Conservation (phyloP, 2,888 invertebrate species). For the Harpalus rufipes region DNA sequence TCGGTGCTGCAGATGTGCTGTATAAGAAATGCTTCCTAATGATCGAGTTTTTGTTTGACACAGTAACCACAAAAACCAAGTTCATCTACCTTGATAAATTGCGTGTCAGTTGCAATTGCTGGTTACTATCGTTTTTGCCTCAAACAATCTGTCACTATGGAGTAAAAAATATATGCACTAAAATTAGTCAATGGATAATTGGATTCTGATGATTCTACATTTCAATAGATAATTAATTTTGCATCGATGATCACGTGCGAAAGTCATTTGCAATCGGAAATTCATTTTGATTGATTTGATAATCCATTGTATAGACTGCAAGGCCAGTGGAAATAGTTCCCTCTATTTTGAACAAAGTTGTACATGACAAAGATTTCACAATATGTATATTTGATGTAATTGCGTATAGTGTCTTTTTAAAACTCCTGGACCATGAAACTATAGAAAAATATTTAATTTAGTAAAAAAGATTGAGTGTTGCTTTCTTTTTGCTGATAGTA, state of each 20-base stretch:
- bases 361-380: no score
- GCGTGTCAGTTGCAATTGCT: conserved; percentile 29
- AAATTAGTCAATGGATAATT: conserved; percentile 14
- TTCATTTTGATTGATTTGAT: conserved; percentile 33
- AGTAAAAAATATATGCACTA: background rate
- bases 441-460: no score
- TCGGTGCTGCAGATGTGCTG: background rate
- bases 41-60: conserved; percentile 14
- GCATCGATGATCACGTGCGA: conserved; percentile 25
- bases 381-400: no score
- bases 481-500: no score
- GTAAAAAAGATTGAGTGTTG: no score
- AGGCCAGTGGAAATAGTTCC: background rate
- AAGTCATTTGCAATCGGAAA: conserved; percentile 35
- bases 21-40: conserved; percentile 21
- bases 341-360: background rate
- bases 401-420: no score
- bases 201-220: conserved; percentile 29
- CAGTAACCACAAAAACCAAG: conserved; percentile 25
- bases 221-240: conserved; percentile 32
- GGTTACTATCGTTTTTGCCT: conserved; percentile 4
- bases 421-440: no score
- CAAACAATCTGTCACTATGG: background rate
- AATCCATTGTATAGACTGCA: background rate
- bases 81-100: conserved; percentile 44